Evolutionary conservation across 1,140 invertebrate genomes (phyloP).

Genomic region (Tenebrio molitor): DNA sequence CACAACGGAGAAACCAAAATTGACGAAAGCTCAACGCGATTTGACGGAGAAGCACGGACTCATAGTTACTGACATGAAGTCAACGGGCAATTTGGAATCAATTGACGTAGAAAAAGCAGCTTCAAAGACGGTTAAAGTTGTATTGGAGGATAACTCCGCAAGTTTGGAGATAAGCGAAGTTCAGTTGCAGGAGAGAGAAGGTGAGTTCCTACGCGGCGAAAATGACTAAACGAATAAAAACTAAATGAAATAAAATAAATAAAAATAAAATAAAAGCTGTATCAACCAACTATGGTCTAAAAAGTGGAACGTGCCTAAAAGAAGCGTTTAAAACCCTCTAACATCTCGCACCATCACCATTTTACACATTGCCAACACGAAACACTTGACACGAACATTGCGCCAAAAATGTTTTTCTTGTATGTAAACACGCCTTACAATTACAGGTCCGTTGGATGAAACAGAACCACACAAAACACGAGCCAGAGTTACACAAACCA

Average conservation of each 20-base stretch:
- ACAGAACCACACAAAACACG: conserved; percentile 64
- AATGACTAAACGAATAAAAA: conserved; percentile 29
- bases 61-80: conserved; percentile 69
- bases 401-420: conserved; percentile 20
- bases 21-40: conserved; percentile 65
- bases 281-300: conserved; percentile 5
- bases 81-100: conserved; percentile 66
- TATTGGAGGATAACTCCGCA: conserved; percentile 58
- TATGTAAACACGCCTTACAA: conserved; percentile 36
- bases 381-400: conserved; percentile 14
- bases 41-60: conserved; percentile 68
- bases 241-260: conserved; percentile 37
- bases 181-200: conserved; percentile 67
- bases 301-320: conserved; percentile 21
- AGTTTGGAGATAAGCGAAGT: conserved; percentile 66
- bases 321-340: conserved; percentile 16
- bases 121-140: conserved; percentile 58
- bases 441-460: conserved; percentile 65
- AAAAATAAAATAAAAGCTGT: no score
- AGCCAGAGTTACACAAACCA: conserved; percentile 62
- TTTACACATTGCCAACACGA: conserved; percentile 7
- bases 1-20: conserved; percentile 62
- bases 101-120: conserved; percentile 56
- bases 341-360: not conserved
- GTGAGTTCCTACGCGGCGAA: conserved; percentile 67